Conservation (phyloP, 2,113 vertebrate genomes). For the Lepus americanus region DNA sequence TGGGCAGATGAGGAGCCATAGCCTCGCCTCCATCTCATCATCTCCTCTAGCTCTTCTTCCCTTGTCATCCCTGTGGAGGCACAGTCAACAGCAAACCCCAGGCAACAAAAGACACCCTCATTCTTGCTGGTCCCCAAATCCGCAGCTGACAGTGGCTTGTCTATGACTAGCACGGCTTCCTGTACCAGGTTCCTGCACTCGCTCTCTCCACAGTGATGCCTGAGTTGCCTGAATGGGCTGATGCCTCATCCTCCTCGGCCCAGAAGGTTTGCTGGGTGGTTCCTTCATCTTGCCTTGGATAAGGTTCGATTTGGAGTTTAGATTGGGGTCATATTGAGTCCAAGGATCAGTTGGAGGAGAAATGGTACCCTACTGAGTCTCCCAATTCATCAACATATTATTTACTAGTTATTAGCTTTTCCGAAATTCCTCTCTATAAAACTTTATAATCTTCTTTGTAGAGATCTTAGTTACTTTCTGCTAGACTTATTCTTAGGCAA, state of each 20-base stretch:
- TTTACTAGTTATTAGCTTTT: constrained; percentile 6
- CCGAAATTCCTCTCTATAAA: constrained; percentile 28
- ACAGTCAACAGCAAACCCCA: background rate
- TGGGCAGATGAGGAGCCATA: background rate
- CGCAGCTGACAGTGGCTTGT: background rate
- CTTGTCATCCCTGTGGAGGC: background rate
- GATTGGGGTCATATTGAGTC: background rate
- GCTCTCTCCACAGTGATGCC: background rate
- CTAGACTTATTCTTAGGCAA: background rate
- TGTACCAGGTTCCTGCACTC: background rate
- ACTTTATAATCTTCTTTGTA: constrained; percentile 36
- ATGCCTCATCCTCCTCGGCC: background rate
- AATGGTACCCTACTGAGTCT: background rate
- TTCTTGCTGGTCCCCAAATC: background rate
- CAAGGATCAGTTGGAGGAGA: background rate
- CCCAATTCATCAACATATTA: background rate
- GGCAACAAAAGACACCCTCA: background rate
- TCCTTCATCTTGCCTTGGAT: background rate
- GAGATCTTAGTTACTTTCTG: background rate
- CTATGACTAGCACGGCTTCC: background rate
- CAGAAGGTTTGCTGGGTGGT: too few species aligned
- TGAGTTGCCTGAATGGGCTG: background rate
- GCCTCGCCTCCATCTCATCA: too few species aligned
- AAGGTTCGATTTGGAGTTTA: background rate
- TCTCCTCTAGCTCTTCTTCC: background rate